Percentiles rank a stretch among this genome's conserved stretches.
These are phyloP conservation scores for Tragulus kanchil DNA, from an alignment of 2,113 vertebrate genomes.

Conservation along the genomic window DNA sequence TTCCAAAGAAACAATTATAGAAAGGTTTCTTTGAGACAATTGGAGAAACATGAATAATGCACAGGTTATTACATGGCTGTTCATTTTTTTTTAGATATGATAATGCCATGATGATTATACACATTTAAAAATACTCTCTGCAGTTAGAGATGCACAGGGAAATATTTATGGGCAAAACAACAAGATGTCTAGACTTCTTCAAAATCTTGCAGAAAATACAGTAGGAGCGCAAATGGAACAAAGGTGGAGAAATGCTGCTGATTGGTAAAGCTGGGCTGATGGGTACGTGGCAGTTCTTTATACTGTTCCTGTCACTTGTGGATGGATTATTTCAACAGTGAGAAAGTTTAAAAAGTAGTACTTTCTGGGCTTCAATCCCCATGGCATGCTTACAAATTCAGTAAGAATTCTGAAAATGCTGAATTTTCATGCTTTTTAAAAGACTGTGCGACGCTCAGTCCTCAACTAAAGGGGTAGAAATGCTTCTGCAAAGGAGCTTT, in stretches of 20 bases:
- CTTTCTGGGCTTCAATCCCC: not conserved
- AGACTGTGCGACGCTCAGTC: not conserved
- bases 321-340: not conserved
- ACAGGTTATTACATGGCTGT: not conserved
- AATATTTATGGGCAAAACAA: not conserved
- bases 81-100: constrained; percentile 50
- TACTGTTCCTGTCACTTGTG: not conserved
- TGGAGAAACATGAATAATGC: constrained; percentile 18
- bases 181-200: constrained; percentile 49
- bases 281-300: not conserved
- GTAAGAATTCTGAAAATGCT: not conserved
- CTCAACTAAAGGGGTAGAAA: not conserved
- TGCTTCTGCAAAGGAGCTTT: not conserved
- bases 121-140: constrained; percentile 54
- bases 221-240: not conserved
- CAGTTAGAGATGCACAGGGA: constrained; percentile 42
- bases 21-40: constrained; percentile 8
- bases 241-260: not conserved
- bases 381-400: not conserved
- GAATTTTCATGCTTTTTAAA: not conserved
- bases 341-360: not conserved
- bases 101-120: constrained; percentile 28
- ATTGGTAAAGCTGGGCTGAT: not conserved
- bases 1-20: not conserved
- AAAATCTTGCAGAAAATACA: constrained; percentile 60